These are phyloP conservation scores for Epizoanthus scotinus DNA, from an alignment of 92 coral and sea anemone species.

Conservation along the genomic window DNA sequence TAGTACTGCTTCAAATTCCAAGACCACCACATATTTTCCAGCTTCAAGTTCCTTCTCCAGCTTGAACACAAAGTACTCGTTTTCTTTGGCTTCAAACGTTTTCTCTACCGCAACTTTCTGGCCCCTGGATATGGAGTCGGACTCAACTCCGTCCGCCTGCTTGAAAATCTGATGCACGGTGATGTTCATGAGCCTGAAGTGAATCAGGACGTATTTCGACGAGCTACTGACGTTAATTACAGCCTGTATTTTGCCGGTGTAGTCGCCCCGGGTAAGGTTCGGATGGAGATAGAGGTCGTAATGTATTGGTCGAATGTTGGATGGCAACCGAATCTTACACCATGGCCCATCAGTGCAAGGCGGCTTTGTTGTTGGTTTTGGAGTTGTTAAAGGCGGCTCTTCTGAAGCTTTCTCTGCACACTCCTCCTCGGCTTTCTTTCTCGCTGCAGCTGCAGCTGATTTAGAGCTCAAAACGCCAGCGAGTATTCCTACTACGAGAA, in stretches of 20 bases:
- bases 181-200: slow-evolving; percentile 74
- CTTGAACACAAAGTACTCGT: slow-evolving; percentile 72
- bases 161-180: slow-evolving; percentile 48
- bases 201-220: slow-evolving; percentile 68
- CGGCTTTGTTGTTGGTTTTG: slow-evolving; percentile 35
- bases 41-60: slow-evolving; percentile 50
- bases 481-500: slow-evolving; percentile 73
- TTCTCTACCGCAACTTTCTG: slow-evolving; percentile 46
- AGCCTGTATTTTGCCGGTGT: slow-evolving; percentile 60
- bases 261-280: slow-evolving; percentile 59
- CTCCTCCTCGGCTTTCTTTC: slow-evolving; percentile 51
- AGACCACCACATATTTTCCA: slow-evolving; percentile 65
- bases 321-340: slow-evolving; percentile 73
- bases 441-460: slow-evolving; percentile 64
- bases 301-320: slow-evolving; percentile 68
- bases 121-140: slow-evolving; percentile 39
- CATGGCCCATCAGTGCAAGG: slow-evolving; percentile 69
- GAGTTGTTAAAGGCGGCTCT: slow-evolving; percentile 22
- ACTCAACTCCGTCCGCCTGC: slow-evolving; percentile 29
- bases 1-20: slow-evolving; percentile 65
- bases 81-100: slow-evolving; percentile 57
- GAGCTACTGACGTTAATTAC: slow-evolving; percentile 48
- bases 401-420: slow-evolving; percentile 29
- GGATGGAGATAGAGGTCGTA: slow-evolving; percentile 72
- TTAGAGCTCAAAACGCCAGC: slow-evolving; percentile 86